Percentiles rank a stretch among this genome's conserved stretches.
phyloP scores from a whole-genome alignment of 2,113 vertebrate genomes.

The Barbus barbus region DNA sequence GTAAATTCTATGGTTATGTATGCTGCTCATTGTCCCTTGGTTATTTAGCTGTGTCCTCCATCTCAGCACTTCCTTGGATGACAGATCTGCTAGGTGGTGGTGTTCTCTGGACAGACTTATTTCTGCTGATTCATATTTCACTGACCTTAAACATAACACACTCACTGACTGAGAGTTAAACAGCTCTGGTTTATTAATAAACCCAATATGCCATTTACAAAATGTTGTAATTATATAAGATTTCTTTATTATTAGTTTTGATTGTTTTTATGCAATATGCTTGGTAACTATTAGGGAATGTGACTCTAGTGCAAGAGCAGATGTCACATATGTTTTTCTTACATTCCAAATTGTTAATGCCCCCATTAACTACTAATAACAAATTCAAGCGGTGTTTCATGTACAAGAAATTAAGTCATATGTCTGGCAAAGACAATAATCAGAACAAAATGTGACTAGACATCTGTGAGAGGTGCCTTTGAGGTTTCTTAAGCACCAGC shows the following conservation, averaged over 20 bases:
- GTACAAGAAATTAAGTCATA: neutral
- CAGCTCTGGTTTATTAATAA: conserved; percentile 37
- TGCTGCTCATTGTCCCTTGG: neutral
- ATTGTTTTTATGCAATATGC: neutral
- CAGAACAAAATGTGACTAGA: neutral
- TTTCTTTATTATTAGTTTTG: neutral
- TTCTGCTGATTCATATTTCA: conserved; percentile 50
- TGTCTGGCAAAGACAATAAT: neutral
- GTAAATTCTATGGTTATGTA: conserved; percentile 31
- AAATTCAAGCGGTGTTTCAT: neutral
- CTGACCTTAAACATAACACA: conserved; percentile 42
- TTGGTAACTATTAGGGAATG: neutral
- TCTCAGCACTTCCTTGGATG: conserved; percentile 35
- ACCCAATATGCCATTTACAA: neutral
- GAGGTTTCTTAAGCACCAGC: no score
- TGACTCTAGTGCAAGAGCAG: neutral
- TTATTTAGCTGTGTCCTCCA: conserved; percentile 34
- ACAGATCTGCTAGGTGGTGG: conserved; percentile 42
- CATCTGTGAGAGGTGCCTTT: neutral
- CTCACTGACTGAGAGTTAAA: conserved; percentile 19
- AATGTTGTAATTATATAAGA: neutral
- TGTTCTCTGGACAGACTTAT: conserved; percentile 16
- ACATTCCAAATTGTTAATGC: neutral
- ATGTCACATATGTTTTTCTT: neutral
- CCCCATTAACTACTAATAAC: neutral